Base-by-base conservation (phyloP, 2,888 invertebrate species). In the Candidula unifasciata region DNA sequence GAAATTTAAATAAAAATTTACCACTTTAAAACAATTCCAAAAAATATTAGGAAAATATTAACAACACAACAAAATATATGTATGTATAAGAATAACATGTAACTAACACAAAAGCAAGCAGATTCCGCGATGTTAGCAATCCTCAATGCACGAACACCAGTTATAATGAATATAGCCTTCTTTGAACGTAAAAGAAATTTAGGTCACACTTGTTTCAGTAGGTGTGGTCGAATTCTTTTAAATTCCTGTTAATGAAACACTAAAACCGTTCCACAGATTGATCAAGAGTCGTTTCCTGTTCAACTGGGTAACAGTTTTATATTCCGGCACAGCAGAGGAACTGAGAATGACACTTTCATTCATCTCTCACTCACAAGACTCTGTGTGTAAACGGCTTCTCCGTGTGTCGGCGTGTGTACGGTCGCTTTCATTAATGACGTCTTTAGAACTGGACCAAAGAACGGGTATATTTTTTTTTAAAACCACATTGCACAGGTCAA, bases 161-260 rank as follows among this genome's bases (percentile, higher is more conserved):
- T 60, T 60, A 60, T 60, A 60, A 24, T 60, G 71, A 71, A 35
- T 6, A 78, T 78, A 64, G 35, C 44, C 44, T 24, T 60, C 57
- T 35, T 24, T 52, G 33, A 78, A 16, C 18, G 44, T 44, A 68
- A 10, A 66, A 37, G 16, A 13, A 24, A 79, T 78, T 24, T 83
- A 79, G 83, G 83, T 83, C 83, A 83, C 71, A 10, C 78, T 37
- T 83, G 57, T 64, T 78, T 33, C 69, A 18, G 73, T 79, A 83
- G 83, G 83, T 80, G 83, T 83, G 83, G 83, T 83, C 83, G 64
- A 71, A 83, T 83, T 83, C 73, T 68, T 82, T 82, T 21, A 82
- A 82, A 77, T 44, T 69, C 66, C 52, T 35, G 16, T 21, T 2
- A 76, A 77, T 6, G 24, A 76, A 82, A 57, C 33, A 10, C 76